Conservation (phyloP, 2,888 invertebrate genomes). For the Pristionchus exspectatus region DNA sequence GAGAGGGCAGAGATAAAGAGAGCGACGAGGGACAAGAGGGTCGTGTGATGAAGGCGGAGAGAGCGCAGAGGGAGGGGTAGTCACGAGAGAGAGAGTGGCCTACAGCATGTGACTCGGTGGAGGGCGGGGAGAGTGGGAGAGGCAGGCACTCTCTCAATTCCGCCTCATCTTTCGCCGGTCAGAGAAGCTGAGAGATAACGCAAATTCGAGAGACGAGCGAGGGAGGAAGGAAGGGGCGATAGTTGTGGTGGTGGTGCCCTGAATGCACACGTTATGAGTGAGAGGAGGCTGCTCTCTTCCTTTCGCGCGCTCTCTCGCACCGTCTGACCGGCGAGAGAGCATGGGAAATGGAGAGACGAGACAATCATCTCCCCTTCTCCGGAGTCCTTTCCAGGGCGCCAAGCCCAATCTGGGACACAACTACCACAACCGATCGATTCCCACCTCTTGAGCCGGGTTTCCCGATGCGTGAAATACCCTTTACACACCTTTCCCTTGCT, state of each 20-base stretch:
- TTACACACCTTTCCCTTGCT: slow-evolving; percentile 2
- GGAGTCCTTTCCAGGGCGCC: slow-evolving; percentile 4
- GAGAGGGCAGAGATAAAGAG: not conserved
- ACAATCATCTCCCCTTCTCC: not conserved
- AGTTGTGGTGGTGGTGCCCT: not conserved
- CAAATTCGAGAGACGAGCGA: not conserved
- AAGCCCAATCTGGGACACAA: not conserved
- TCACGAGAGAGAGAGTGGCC: not conserved
- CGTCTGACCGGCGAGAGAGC: not conserved
- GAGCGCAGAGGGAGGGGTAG: not conserved
- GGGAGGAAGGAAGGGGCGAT: slow-evolving; percentile 7
- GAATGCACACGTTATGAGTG: slow-evolving; percentile 32
- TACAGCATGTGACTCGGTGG: slow-evolving; percentile 14
- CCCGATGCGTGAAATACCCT: slow-evolving; percentile 14
- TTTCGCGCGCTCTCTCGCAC: slow-evolving; percentile 28
- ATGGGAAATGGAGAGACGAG: not conserved
- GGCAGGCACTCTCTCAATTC: too few relatives aligned
- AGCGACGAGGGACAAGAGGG: not conserved
- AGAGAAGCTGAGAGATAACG: too few relatives aligned
- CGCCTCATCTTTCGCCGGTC: too few relatives aligned
- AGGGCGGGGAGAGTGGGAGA: not conserved
- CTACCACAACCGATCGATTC: not conserved
- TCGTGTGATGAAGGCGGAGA: not conserved
- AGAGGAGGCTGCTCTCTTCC: not conserved
- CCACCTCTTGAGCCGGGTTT: not conserved